phyloP scores from a whole-genome alignment of 2,888 invertebrate genomes.

The Pomacea canaliculata region DNA sequence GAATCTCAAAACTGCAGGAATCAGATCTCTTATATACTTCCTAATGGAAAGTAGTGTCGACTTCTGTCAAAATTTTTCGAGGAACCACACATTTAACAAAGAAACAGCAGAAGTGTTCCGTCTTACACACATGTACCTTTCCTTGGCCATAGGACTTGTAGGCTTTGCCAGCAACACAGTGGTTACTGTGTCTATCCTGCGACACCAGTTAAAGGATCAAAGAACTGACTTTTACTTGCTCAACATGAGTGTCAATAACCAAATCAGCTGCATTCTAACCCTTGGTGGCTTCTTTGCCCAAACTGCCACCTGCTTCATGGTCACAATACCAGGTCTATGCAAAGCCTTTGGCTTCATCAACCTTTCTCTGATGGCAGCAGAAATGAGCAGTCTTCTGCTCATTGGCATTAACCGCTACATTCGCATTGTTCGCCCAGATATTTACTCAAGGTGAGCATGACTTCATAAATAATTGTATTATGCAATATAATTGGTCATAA shows the following conservation, averaged over 20 bases:
- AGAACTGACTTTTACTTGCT: background rate
- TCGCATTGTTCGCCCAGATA: constrained; percentile 39
- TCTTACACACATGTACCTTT: background rate
- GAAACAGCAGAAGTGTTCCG: background rate
- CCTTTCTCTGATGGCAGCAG: constrained; percentile 40
- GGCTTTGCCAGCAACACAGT: background rate
- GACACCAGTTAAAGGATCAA: background rate
- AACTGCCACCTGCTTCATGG: background rate
- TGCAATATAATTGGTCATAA: too few relatives aligned
- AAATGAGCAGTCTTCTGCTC: constrained; percentile 41
- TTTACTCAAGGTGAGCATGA: constrained; percentile 36
- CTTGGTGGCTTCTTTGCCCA: background rate
- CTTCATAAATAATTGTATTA: background rate
- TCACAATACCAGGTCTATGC: constrained; percentile 25
- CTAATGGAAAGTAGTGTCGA: background rate
- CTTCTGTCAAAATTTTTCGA: background rate
- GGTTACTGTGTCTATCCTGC: background rate
- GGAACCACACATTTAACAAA: background rate
- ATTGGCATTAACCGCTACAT: constrained; percentile 46
- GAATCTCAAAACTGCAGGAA: too few relatives aligned
- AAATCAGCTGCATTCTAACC: background rate
- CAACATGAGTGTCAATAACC: background rate
- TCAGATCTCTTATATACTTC: too few relatives aligned
- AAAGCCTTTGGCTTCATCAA: constrained; percentile 37
- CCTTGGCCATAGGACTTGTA: background rate